These are phyloP conservation scores for Sphaeramia orbicularis DNA, from an alignment of 2,797 vertebrate genomes.

Conservation along the genomic window DNA sequence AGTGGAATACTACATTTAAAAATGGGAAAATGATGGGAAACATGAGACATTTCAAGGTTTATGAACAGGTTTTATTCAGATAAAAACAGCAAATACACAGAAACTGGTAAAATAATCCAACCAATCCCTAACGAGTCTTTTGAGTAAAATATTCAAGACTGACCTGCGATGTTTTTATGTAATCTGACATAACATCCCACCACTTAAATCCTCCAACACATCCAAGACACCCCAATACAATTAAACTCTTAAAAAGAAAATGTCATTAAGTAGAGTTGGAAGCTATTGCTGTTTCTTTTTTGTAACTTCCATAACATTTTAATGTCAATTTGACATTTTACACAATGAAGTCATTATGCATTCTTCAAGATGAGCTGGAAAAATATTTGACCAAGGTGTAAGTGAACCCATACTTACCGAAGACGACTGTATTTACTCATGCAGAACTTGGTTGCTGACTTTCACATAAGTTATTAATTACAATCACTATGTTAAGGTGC, in stretches of 20 bases:
- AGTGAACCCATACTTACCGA: slow-evolving; percentile 52
- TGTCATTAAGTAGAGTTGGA: neutral
- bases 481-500: neutral
- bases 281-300: neutral
- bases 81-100: slow-evolving; percentile 3
- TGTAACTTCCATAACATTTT: neutral
- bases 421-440: slow-evolving; percentile 14
- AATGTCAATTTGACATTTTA: neutral
- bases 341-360: neutral
- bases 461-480: neutral
- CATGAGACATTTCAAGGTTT: neutral
- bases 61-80: slow-evolving; percentile 32
- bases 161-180: neutral
- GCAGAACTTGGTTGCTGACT: slow-evolving; percentile 2
- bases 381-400: neutral
- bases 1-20: no score
- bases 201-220: neutral
- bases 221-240: neutral
- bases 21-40: neutral
- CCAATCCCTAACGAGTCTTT: neutral
- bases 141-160: neutral
- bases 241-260: neutral
- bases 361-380: neutral
- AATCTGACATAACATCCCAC: neutral
- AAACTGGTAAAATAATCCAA: slow-evolving; percentile 2